Percentiles rank a stretch among this genome's conserved stretches.
Conservation (phyloP, 2,888 invertebrate species). For the Micoletzkya japonica region DNA sequence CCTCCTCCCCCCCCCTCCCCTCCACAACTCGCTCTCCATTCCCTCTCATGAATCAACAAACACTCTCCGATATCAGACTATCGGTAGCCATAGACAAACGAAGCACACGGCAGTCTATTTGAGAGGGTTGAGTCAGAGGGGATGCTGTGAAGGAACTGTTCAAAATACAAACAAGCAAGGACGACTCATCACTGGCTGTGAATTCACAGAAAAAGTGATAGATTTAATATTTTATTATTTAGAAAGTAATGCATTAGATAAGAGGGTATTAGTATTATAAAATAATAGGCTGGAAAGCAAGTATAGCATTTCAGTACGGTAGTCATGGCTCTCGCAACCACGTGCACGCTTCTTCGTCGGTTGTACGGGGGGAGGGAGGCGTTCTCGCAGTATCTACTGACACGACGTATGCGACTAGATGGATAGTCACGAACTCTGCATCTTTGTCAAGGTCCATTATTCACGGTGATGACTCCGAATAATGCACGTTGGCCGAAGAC, state of each 20-base stretch:
- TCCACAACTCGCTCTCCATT: no score
- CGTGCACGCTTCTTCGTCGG: slow-evolving; percentile 9
- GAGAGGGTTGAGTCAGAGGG: slow-evolving; percentile 5
- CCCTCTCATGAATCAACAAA: no score
- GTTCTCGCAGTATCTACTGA: slow-evolving; percentile 13
- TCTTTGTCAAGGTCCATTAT: background rate
- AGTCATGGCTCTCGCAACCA: slow-evolving; percentile 13
- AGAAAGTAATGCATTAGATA: no score
- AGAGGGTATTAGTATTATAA: no score
- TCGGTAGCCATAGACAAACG: background rate
- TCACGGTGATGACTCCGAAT: no score
- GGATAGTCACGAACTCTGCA: background rate
- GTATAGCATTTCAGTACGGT: slow-evolving; percentile 5
- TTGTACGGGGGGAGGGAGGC: slow-evolving; percentile 13
- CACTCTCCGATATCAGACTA: background rate
- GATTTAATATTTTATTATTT: no score
- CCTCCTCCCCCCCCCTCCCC: no score
- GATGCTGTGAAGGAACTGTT: background rate
- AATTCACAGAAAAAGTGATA: no score
- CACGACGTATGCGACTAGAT: background rate
- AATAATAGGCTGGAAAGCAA: background rate
- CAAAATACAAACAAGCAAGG: no score
- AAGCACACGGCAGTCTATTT: background rate
- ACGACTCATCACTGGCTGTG: no score
- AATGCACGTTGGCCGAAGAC: no score